Evolutionary conservation across 2,888 invertebrate species (phyloP).

Genomic region (Parthenolecanium corni): DNA sequence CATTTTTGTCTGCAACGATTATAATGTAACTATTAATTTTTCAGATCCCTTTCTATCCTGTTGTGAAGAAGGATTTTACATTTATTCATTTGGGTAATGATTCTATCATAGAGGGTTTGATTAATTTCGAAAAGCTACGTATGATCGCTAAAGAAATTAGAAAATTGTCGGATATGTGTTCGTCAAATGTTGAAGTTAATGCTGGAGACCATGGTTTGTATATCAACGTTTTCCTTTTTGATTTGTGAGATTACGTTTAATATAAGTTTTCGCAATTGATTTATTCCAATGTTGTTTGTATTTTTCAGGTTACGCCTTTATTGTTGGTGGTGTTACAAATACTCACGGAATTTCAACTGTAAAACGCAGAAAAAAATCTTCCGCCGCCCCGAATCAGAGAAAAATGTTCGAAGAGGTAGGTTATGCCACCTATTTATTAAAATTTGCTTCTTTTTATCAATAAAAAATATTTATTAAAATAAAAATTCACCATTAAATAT

Average conservation of each 20-base stretch:
- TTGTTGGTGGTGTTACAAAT: constrained; percentile 34
- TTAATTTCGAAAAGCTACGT: constrained; percentile 95
- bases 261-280: too few relatives aligned
- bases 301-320: neutral
- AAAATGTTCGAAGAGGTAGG: constrained; percentile 89
- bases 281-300: too few relatives aligned
- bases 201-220: constrained; percentile 58
- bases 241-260: too few relatives aligned
- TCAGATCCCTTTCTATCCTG: constrained; percentile 77
- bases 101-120: constrained; percentile 71
- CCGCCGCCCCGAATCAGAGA: constrained; percentile 85
- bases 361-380: constrained; percentile 76
- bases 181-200: constrained; percentile 80
- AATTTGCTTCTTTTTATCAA: too few relatives aligned
- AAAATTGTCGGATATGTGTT: constrained; percentile 85
- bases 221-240: too few relatives aligned
- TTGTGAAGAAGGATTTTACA: constrained; percentile 88
- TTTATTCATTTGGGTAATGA: constrained; percentile 97
- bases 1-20: too few relatives aligned
- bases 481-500: too few relatives aligned
- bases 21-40: too few relatives aligned
- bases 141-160: constrained; percentile 97
- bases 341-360: constrained; percentile 55
- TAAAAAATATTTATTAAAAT: too few relatives aligned
- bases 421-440: neutral